These are phyloP conservation scores for Falco naumanni DNA, from an alignment of 2,797 vertebrate species.

Conservation along the genomic window DNA sequence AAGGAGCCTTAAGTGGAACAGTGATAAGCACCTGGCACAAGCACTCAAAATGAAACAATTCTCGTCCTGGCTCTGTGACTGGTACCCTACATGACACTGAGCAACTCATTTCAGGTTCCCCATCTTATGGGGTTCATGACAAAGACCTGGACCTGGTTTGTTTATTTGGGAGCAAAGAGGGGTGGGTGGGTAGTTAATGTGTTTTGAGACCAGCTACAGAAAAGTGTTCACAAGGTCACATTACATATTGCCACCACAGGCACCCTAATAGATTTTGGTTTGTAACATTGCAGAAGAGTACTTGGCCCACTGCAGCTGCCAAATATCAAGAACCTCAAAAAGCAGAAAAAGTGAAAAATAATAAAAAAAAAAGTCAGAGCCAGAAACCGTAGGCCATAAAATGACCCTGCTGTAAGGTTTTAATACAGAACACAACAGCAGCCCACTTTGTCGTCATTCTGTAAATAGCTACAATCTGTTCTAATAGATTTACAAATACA, in stretches of 20 bases:
- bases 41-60: too few relatives aligned
- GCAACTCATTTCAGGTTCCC: neutral
- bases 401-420: neutral
- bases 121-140: neutral
- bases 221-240: neutral
- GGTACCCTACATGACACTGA: neutral
- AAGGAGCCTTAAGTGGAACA: neutral
- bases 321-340: neutral
- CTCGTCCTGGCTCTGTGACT: neutral
- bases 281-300: neutral
- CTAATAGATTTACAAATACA: neutral
- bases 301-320: neutral
- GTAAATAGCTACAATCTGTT: neutral
- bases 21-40: too few relatives aligned
- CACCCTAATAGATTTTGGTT: neutral
- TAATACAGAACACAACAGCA: neutral
- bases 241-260: neutral
- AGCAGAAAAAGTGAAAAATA: neutral
- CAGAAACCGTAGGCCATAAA: neutral
- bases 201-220: neutral
- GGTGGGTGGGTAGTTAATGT: accelerated
- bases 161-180: neutral
- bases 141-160: neutral
- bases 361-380: neutral
- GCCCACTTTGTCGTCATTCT: neutral